Base-by-base conservation (phyloP, 2,797 vertebrate genomes). In the Nothura maculosa region DNA sequence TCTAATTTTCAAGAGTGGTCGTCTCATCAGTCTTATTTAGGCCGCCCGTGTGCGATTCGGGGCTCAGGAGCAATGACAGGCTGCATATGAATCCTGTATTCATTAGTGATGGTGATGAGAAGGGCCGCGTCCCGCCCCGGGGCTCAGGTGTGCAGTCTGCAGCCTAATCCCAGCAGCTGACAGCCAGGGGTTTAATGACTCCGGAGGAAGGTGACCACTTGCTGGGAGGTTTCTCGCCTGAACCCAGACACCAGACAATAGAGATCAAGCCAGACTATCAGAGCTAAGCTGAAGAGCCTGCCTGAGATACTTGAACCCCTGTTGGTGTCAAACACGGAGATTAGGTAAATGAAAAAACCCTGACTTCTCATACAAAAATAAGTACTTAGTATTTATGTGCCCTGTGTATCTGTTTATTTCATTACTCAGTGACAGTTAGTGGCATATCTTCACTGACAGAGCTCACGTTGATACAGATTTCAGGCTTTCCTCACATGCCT, bases 21-120 rank as follows among this genome's bases (percentile, higher is more conserved):
- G 94, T 95, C 94, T 91, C 84, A 73, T 85, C 96, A 87, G 86
- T 87, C 87, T 91, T 86, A 96, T 93, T 94, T 97, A 96, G 94
- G 84, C 79, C 67, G 96, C 92, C 95, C 97, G 86, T 97, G 97
- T 93, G 96, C 47, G 79, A 69, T 77, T 91, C 73, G 13, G 85
- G 93, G 96, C 96, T 94, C 81, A 66, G 60, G 97, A 96, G 97
- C 87, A 28, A 50, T 97, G 98, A 98, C 98, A 97, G 94, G 97
- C 97, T 78, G 97, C 97, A 97, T 97, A 97, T 97, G 97, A 98
- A 97, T 97, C 95, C 96, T 40, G 96, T 92, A 95, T 98, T 98
- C 97, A 98, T 98, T 98, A 98, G 97, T 64, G 96, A 93, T 94
- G 96, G 95, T 96, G 98, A 98, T 98, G 95, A 96, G 94, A 96